Percentiles rank a stretch among this genome's conserved stretches.
Conservation (phyloP, 2,797 vertebrate genomes). For the Ciconia nigra region DNA sequence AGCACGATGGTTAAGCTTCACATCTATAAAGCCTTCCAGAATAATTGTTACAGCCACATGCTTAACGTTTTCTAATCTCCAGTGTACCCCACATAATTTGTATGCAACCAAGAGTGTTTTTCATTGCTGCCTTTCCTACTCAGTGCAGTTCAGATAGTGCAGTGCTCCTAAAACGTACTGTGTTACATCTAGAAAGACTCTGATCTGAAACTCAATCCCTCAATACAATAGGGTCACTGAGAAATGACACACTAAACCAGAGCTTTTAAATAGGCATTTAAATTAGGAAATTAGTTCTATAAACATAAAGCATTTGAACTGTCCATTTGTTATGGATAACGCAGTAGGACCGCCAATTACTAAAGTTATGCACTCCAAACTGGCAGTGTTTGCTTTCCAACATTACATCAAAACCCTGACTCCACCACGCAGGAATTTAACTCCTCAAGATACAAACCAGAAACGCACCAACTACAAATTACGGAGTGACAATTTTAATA, state of each 20-base stretch:
- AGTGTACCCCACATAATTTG: background rate
- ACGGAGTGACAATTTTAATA: background rate
- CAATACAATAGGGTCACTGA: background rate
- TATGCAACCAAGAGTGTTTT: background rate
- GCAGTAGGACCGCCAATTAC: background rate
- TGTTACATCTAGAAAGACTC: background rate
- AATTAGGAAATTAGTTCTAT: background rate
- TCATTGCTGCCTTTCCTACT: background rate
- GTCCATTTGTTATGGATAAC: background rate
- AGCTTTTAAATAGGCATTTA: background rate
- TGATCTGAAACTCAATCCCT: background rate
- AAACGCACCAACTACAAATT: background rate
- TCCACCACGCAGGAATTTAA: background rate
- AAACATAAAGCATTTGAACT: background rate
- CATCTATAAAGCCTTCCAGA: background rate
- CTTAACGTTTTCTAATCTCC: background rate
- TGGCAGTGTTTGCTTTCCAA: background rate
- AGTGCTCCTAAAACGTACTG: background rate
- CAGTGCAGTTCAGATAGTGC: rapidly evolving
- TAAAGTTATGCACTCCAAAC: background rate
- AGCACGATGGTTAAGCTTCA: background rate
- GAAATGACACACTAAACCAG: background rate
- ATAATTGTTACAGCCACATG: background rate
- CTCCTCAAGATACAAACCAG: background rate
- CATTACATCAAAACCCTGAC: background rate